A percentile compares a stretch with the other conserved stretches of the same genome.
phyloP scores from a whole-genome alignment of 2,888 invertebrate genomes.

The Brachyopa scutellaris region DNA sequence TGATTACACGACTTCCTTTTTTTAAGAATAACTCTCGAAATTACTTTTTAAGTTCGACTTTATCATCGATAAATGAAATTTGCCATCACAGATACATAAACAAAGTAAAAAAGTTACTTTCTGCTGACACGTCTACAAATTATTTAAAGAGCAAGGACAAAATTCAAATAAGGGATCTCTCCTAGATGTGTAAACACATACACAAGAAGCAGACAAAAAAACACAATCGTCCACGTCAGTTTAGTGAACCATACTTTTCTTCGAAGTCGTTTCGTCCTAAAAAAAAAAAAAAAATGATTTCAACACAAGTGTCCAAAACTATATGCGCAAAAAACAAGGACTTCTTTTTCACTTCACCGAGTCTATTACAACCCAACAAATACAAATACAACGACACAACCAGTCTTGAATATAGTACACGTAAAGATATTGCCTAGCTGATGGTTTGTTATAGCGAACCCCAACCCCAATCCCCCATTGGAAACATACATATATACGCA shows the following conservation, averaged over 20 bases:
- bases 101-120: constrained; percentile 3
- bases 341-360: constrained; percentile 41
- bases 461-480: too few relatives aligned
- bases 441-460: too few relatives aligned
- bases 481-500: background rate
- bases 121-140: constrained; percentile 28
- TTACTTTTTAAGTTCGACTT: constrained; percentile 20
- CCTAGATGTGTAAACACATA: background rate
- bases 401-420: background rate
- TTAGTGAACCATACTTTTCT: constrained; percentile 44
- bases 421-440: background rate
- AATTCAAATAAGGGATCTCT: constrained; percentile 59
- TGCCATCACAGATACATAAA: constrained; percentile 28
- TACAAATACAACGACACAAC: background rate
- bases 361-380: constrained; percentile 37
- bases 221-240: background rate
- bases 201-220: too few relatives aligned
- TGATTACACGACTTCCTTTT: too few relatives aligned
- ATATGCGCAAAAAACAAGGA: constrained; percentile 24
- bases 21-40: constrained; percentile 3
- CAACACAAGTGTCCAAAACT: constrained; percentile 43
- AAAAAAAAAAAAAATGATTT: too few relatives aligned
- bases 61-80: constrained; percentile 31
- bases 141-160: constrained; percentile 52
- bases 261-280: too few relatives aligned